phyloP scores from a whole-genome alignment of 2,113 vertebrate genomes.

The Accipiter cooperii region DNA sequence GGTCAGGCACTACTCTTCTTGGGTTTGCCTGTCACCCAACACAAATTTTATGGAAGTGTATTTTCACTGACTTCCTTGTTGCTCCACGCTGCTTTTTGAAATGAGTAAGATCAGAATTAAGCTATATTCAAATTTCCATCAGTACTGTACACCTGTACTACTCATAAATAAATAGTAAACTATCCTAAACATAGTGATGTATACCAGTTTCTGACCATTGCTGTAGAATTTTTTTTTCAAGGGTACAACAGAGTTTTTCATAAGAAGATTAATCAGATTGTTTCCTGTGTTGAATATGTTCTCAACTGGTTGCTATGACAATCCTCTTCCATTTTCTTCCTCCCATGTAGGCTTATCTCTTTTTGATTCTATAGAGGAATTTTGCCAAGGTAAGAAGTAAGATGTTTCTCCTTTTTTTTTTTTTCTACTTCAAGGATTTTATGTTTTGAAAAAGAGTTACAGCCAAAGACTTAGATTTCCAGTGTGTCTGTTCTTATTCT shows the following conservation, averaged over 20 bases:
- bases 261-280: conserved; percentile 53
- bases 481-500: conserved; percentile 1
- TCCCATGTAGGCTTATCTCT: conserved; percentile 39
- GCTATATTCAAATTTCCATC: background rate
- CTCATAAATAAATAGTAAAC: background rate
- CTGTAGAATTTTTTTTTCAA: background rate
- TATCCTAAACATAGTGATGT: background rate
- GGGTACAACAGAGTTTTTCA: background rate
- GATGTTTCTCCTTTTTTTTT: conserved; percentile 17
- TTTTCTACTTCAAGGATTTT: conserved; percentile 8
- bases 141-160: background rate
- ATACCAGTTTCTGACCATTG: background rate
- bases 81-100: background rate
- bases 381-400: conserved; percentile 42
- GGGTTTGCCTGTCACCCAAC: background rate
- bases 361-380: conserved; percentile 54
- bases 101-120: background rate
- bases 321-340: conserved; percentile 14
- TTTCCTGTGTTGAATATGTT: conserved; percentile 45
- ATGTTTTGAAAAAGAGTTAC: background rate
- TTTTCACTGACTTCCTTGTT: background rate
- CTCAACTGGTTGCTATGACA: conserved; percentile 71
- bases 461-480: conserved; percentile 15
- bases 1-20: background rate
- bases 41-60: background rate